These are phyloP conservation scores for Trogon surrucura DNA, from an alignment of 2,113 vertebrate species.

Conservation along the genomic window DNA sequence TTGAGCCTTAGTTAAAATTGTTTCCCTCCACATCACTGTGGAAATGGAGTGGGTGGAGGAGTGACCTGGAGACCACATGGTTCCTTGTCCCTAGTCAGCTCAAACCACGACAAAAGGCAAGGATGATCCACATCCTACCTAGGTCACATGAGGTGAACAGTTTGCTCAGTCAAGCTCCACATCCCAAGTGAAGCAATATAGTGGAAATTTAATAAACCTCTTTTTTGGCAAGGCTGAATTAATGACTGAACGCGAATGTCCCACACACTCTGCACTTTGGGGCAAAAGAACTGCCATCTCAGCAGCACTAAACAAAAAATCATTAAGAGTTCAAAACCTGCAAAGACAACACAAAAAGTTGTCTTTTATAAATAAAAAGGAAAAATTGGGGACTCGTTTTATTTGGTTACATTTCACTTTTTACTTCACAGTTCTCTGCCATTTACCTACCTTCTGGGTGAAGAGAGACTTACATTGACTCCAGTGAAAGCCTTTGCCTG, in stretches of 20 bases:
- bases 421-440: background rate
- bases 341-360: background rate
- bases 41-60: too few species aligned
- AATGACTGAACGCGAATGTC: background rate
- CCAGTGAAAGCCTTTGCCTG: background rate
- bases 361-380: background rate
- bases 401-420: background rate
- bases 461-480: background rate
- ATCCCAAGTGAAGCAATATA: background rate
- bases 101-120: background rate
- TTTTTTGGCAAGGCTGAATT: background rate
- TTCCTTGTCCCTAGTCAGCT: too few species aligned
- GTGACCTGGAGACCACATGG: too few species aligned
- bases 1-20: too few species aligned
- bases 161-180: background rate
- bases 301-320: background rate
- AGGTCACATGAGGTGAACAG: background rate
- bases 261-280: accelerated
- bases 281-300: background rate
- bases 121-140: background rate
- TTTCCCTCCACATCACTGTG: too few species aligned
- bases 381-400: background rate
- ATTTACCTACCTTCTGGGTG: background rate
- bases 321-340: background rate
- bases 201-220: background rate